A percentile compares a stretch with the other conserved stretches of the same genome.
phyloP scores from a whole-genome alignment of 2,113 vertebrate species.

The Silurus glanis region DNA sequence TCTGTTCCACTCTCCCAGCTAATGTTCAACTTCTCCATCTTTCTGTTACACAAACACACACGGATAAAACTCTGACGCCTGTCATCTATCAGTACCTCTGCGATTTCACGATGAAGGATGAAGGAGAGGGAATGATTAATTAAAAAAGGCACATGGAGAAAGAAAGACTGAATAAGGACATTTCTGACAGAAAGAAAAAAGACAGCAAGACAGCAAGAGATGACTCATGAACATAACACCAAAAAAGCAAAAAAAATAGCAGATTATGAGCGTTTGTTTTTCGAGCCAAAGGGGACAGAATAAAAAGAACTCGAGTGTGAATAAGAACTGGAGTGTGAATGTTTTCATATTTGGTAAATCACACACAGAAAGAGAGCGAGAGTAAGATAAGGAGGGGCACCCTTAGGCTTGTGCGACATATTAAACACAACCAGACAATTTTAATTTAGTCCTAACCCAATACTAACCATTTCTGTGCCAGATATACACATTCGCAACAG shows the following conservation, averaged over 20 bases:
- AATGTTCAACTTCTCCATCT: constrained; percentile 5
- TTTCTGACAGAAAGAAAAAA: constrained; percentile 16
- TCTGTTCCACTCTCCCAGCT: not conserved
- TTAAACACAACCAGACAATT: not conserved
- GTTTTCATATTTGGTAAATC: constrained; percentile 30
- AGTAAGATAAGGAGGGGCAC: not conserved
- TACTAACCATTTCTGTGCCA: not conserved
- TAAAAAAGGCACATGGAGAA: constrained; percentile 12
- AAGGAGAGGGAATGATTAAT: not conserved
- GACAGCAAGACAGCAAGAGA: not conserved
- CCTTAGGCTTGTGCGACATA: not conserved
- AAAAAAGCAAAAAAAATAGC: not conserved
- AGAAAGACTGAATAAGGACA: not conserved
- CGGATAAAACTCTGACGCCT: constrained; percentile 40
- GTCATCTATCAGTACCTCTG: constrained; percentile 42
- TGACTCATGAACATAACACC: constrained; percentile 33
- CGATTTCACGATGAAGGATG: constrained; percentile 22
- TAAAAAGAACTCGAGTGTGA: not conserved
- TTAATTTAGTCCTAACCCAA: constrained; percentile 12
- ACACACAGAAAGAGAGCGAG: not conserved
- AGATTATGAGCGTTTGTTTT: not conserved
- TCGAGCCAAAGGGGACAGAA: not conserved
- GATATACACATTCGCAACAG: not conserved
- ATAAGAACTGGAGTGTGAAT: constrained; percentile 2
- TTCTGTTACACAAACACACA: constrained; percentile 3